These are phyloP conservation scores for Perithous albicinctus DNA, from an alignment of 2,888 invertebrate genomes.

Conservation along the genomic window DNA sequence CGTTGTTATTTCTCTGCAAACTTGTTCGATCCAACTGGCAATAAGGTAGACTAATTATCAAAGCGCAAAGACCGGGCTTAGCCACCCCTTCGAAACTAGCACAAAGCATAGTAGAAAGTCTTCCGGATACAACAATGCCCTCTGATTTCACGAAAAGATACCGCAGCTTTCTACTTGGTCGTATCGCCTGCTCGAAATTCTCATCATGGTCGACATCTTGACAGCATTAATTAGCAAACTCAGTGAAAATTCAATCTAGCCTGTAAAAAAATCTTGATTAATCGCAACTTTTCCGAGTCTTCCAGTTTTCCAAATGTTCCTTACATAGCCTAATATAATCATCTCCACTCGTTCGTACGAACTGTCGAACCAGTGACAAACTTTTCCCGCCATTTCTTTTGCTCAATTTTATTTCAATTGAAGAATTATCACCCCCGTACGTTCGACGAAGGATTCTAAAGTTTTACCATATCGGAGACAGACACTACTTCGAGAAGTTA, in stretches of 20 bases:
- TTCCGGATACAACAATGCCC: conserved; percentile 59
- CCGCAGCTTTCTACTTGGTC: conserved; percentile 14
- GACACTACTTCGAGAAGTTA: conserved; percentile 37
- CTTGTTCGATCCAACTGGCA: conserved; percentile 8
- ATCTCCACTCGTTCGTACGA: not conserved
- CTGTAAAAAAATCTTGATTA: conserved; percentile 64
- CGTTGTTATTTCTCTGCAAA: not conserved
- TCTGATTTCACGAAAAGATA: conserved; percentile 57
- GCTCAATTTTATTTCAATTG: conserved; percentile 13
- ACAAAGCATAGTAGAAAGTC: conserved; percentile 30
- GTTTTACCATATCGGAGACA: conserved; percentile 37
- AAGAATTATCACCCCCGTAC: conserved; percentile 7
- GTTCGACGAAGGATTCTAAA: conserved; percentile 52
- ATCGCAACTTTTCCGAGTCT: conserved; percentile 35
- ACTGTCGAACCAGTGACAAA: conserved; percentile 17
- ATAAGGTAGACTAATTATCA: conserved; percentile 30
- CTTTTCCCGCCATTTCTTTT: conserved; percentile 15
- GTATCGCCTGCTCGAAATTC: conserved; percentile 36
- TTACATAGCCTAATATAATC: not conserved
- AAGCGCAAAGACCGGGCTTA: conserved; percentile 28
- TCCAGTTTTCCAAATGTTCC: not conserved
- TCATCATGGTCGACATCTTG: conserved; percentile 37
- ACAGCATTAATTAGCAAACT: conserved; percentile 67
- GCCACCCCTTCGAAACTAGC: conserved; percentile 31
- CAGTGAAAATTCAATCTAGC: conserved; percentile 66